A percentile compares a stretch with the other conserved stretches of the same genome.
These are phyloP conservation scores for Lynx canadensis DNA, from an alignment of 2,113 vertebrate genomes.

Conservation along the genomic window DNA sequence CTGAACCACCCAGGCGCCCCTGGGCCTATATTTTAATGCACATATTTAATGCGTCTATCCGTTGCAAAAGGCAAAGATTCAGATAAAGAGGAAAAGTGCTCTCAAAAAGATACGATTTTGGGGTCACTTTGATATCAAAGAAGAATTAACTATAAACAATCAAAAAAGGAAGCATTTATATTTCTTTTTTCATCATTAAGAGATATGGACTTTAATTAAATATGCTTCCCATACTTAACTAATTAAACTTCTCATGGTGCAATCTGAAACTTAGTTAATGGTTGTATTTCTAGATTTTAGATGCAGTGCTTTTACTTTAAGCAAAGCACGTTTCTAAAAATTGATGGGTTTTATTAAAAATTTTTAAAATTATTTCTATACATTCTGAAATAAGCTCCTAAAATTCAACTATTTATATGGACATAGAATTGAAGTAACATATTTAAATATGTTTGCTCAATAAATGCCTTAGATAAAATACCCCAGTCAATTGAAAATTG, in stretches of 20 bases:
- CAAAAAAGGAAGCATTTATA: not conserved
- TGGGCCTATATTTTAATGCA: not conserved
- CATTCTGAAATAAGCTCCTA: not conserved
- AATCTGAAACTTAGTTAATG: not conserved
- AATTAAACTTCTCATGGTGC: not conserved
- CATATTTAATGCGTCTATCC: not conserved
- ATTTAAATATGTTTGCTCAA: slow-evolving; percentile 69
- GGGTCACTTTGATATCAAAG: not conserved
- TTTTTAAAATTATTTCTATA: not conserved
- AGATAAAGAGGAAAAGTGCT: not conserved
- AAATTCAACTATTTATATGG: not conserved
- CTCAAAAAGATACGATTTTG: not conserved
- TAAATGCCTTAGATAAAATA: slow-evolving; percentile 69
- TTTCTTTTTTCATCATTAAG: not conserved
- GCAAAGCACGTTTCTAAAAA: not conserved
- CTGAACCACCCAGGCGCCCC: too few relatives aligned
- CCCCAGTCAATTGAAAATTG: slow-evolving; percentile 56
- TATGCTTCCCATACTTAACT: not conserved
- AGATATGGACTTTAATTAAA: not conserved
- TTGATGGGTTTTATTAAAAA: not conserved
- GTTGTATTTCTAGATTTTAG: not conserved
- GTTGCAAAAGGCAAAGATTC: not conserved
- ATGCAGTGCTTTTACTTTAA: not conserved
- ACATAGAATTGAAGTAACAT: slow-evolving; percentile 50
- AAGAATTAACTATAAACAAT: not conserved